These are phyloP conservation scores for Brachionus plicatilis DNA, from an alignment of 1,140 invertebrate species.

Conservation along the genomic window DNA sequence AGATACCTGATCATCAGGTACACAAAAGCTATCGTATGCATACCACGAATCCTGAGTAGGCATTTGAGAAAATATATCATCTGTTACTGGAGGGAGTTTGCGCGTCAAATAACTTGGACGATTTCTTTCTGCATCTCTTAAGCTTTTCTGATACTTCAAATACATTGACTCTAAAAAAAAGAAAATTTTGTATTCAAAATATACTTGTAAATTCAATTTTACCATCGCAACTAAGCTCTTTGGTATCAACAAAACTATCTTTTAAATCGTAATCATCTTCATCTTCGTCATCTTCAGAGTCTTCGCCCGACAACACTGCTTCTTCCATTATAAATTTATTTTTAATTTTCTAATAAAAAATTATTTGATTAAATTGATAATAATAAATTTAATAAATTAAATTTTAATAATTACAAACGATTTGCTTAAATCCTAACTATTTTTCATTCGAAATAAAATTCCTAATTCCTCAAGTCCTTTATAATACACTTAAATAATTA, in stretches of 20 bases:
- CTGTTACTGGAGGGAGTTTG: not conserved
- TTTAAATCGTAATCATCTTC: constrained; percentile 32
- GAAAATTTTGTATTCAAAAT: not conserved
- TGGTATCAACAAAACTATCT: constrained; percentile 34
- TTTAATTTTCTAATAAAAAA: not conserved
- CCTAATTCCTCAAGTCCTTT: too few relatives aligned
- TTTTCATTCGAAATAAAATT: too few relatives aligned
- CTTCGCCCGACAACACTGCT: not conserved
- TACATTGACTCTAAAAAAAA: constrained; percentile 5
- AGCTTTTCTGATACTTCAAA: not conserved
- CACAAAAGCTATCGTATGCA: constrained; percentile 23
- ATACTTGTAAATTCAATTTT: not conserved
- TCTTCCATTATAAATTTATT: constrained; percentile 26
- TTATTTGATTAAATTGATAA: not conserved
- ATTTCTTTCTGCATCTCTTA: not conserved
- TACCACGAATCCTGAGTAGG: not conserved
- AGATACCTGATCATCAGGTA: constrained; percentile 30
- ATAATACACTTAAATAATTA: too few relatives aligned
- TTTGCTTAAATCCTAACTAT: too few relatives aligned
- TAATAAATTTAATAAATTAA: too few relatives aligned
- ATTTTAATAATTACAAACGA: too few relatives aligned
- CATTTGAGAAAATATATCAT: constrained; percentile 38
- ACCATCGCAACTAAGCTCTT: not conserved
- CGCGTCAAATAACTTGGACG: not conserved
- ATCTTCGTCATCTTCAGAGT: constrained; percentile 21